Conservation (phyloP, 1,140 invertebrate species). For the Rhagoletis pomonella region DNA sequence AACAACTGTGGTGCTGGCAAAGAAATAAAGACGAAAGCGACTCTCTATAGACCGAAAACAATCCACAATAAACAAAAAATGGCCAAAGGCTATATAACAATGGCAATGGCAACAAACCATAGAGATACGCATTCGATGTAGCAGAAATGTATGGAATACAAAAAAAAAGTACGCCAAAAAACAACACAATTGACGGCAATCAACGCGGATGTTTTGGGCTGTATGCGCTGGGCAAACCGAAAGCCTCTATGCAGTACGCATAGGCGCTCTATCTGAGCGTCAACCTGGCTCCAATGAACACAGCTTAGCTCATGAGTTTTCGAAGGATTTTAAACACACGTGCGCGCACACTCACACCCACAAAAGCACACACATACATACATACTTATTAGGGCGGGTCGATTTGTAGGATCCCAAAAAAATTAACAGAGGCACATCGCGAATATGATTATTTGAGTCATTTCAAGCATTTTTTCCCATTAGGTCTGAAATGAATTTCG, state of each 20-base stretch:
- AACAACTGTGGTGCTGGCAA: not conserved
- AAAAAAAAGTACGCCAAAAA: slow-evolving; percentile 8
- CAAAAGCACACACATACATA: not conserved
- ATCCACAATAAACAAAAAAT: not conserved
- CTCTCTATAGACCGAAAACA: not conserved
- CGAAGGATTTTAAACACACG: not conserved
- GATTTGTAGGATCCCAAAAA: too few species aligned
- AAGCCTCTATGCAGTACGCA: not conserved
- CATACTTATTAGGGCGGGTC: too few species aligned
- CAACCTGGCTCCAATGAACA: not conserved
- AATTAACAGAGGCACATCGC: too few species aligned
- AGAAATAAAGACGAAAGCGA: not conserved
- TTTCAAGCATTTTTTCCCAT: too few species aligned
- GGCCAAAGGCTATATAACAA: not conserved
- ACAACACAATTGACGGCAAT: slow-evolving; percentile 72
- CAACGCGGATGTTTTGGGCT: slow-evolving; percentile 58
- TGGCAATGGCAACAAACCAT: slow-evolving; percentile 49
- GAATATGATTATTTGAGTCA: too few species aligned
- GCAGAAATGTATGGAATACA: not conserved
- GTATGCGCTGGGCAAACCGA: not conserved
- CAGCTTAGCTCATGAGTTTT: not conserved
- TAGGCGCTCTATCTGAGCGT: not conserved
- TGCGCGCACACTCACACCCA: not conserved
- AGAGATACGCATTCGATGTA: not conserved
- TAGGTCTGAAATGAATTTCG: too few species aligned